Base-by-base conservation (phyloP, 1,140 invertebrate genomes). In the Drosophila melanica region DNA sequence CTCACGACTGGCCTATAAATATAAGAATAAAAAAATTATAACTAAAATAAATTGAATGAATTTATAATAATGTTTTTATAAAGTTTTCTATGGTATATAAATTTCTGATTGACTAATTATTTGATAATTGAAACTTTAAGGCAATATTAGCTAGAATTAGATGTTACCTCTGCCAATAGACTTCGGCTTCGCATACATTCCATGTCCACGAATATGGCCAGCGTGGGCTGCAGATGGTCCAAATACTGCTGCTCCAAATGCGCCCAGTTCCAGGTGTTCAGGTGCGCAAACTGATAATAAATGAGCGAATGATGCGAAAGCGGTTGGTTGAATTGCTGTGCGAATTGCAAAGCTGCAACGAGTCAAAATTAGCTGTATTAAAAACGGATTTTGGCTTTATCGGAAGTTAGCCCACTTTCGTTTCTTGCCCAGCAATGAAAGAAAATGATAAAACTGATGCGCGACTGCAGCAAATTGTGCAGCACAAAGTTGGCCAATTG, bases 351-450 rank as follows among this genome's bases (percentile, higher is more conserved):
- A 45, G 76, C 89, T 90, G 37, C 1, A 68, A 66, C 30, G 0
- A 9, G 30, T 10, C 6, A 35, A 12, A 54, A 11, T 1, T n/a
- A 12, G 48, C 72, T 12, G 16, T 20, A 18, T 8, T 18, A 30
- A 12, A 23, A 9, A 1, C 33, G 14, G 14, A n/a, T n/a, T 18
- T 45, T 62, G 5, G 1, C 39, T 11, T 35, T 3, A 30, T 3
- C 0, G 11, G 8, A 10, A 37, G 10, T n/a, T 0, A 10, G 16
- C 66, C 10, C 51, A 86, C 82, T 82, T 73, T 82, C 79, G 73
- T 89, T 62, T 8, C 4, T 16, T 12, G 68, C 55, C 90, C 90
- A 91, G 55, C 90, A 91, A 48, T 91, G 81, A 59, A 91, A 91
- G 9, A 90, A 57, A 0, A 84, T 53, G 23, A 90, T 70, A 51